Base-by-base conservation (phyloP, 2,797 vertebrate genomes). In the Acanthurus leucopareius region DNA sequence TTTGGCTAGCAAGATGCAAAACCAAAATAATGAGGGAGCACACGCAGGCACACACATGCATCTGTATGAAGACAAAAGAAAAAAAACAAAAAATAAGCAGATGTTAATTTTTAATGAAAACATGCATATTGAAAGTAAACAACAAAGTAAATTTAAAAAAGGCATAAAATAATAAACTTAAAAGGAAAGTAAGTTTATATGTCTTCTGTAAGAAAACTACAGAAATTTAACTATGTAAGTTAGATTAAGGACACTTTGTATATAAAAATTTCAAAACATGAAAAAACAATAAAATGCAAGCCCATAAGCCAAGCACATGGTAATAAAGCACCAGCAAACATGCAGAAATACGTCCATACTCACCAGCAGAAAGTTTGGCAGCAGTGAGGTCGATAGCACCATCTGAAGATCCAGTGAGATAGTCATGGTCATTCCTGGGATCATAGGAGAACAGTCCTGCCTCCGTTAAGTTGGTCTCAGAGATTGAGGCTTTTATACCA, bases 41-140 rank as follows among this genome's bases (percentile, higher is more conserved):
- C 97, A 98, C 97, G 97, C 93, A 98, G 97, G 96, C 96, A 96
- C 95, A 98, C 96, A 96, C 98, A 97, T 97, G 96, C 92, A 96
- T 94, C 95, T 97, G 94, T 97, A 94, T 93, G 91, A 96, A 96
- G 95, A 95, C 83, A 95, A 80, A 94, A 96, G 22, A 93, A 90
- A 85, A 84, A 83, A 93, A 93, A 90, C 84, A 84, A 83, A 93
- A 94, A 83, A 91, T 74, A 92, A 93, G 92, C 66, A 89, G 44
- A 10, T 78, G 87, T 96, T 93, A 96, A 90, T 86, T 81, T 88
- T 91, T 1, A 86, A 72, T 48, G 9, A 85, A 85, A 92, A 84
- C 87, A 94, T 90, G 89, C 91, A 94, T 80, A 84, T 83, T 88
- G 64, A 47, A 14, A 47, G 45, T 15, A 47, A 68, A 75, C 69